Evolutionary conservation across 1,140 invertebrate species (phyloP).

Genomic region (Zaprionus gabonicus): DNA sequence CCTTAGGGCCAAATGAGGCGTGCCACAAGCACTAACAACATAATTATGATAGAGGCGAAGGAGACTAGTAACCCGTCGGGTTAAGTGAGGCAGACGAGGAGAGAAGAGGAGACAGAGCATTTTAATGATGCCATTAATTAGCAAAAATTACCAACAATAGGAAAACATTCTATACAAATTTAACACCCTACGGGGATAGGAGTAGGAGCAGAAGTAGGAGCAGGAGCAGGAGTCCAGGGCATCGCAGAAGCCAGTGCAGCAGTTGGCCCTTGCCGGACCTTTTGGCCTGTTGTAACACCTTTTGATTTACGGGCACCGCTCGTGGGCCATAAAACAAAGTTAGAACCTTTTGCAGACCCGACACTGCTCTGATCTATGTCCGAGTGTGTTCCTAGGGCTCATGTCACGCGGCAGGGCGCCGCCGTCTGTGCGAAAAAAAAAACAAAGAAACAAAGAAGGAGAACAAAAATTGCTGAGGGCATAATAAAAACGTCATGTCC

Average conservation of each 20-base stretch:
- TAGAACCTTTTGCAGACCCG: constrained; percentile 43
- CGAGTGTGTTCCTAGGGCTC: constrained; percentile 19
- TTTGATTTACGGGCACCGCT: constrained; percentile 71
- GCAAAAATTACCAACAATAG: constrained; percentile 70
- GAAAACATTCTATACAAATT: constrained; percentile 47
- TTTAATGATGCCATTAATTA: constrained; percentile 79
- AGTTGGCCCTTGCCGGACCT: constrained; percentile 20
- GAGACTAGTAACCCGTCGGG: constrained; percentile 52
- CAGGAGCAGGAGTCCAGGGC: not conserved
- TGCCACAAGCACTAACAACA: constrained; percentile 67
- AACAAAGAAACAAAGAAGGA: not conserved
- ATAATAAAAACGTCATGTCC: constrained; percentile 81
- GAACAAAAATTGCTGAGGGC: constrained; percentile 40
- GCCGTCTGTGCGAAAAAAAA: constrained; percentile 46
- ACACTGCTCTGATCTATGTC: constrained; percentile 54
- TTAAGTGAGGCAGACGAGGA: not conserved
- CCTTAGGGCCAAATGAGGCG: constrained; percentile 37
- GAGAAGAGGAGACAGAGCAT: constrained; percentile 12
- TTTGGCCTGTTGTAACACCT: constrained; percentile 66
- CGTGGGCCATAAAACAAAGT: constrained; percentile 72
- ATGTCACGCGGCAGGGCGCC: constrained; percentile 72
- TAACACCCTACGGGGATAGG: constrained; percentile 30
- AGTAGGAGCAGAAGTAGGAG: not conserved
- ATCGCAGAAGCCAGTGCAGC: not conserved
- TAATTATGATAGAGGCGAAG: constrained; percentile 58